A percentile compares a stretch with the other conserved stretches of the same genome.
Conservation (phyloP, 2,113 vertebrate genomes). For the Genyomyrus donnyi region DNA sequence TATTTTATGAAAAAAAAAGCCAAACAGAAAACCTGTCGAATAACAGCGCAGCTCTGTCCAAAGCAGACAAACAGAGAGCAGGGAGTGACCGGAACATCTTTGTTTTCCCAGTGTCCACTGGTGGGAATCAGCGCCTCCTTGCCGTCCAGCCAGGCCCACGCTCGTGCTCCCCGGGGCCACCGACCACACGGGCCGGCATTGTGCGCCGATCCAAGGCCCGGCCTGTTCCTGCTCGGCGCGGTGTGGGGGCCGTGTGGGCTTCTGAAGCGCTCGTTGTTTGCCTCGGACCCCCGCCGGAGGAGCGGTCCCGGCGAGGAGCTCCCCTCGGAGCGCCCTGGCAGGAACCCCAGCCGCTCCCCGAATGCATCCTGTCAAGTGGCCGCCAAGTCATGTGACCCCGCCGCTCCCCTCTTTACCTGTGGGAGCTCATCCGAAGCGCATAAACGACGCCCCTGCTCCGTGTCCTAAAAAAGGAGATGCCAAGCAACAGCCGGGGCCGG, state of each 20-base stretch:
- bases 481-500: neutral
- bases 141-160: constrained; percentile 36
- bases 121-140: constrained; percentile 36
- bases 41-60: constrained; percentile 26
- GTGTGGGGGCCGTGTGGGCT: neutral
- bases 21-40: neutral
- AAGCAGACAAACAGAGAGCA: constrained; percentile 36
- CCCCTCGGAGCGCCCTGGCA: neutral
- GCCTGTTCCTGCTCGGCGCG: neutral
- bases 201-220: neutral
- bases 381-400: neutral
- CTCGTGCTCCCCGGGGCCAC: neutral
- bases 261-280: constrained; percentile 5
- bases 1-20: neutral
- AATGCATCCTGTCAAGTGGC: constrained; percentile 14
- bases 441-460: neutral
- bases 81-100: constrained; percentile 49
- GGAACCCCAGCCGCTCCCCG: neutral
- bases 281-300: neutral
- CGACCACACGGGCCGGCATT: constrained; percentile 17
- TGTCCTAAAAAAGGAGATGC: neutral
- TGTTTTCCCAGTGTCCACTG: constrained; percentile 37
- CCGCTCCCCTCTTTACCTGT: neutral
- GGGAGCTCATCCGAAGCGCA: neutral
- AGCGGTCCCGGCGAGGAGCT: neutral